A percentile compares a stretch with the other conserved stretches of the same genome.
phyloP scores from a whole-genome alignment of 2,888 invertebrate species.

The Apeira syringaria region DNA sequence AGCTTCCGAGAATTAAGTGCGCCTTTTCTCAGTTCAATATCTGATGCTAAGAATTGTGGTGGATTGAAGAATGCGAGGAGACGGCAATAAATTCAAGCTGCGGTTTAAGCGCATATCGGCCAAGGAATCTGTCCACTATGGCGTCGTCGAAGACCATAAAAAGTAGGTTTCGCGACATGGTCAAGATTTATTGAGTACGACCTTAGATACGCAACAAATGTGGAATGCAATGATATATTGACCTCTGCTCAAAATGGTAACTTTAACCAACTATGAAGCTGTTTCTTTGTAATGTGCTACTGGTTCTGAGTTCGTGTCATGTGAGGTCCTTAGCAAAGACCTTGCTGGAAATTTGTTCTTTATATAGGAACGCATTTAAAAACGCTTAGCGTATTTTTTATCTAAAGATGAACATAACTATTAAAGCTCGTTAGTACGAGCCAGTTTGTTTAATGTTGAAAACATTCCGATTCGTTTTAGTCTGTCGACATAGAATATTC shows the following conservation, averaged over 20 bases:
- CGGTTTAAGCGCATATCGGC: conserved; percentile 62
- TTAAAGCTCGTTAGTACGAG: conserved; percentile 21
- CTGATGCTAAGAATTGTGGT: conserved; percentile 43
- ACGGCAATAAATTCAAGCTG: conserved; percentile 56
- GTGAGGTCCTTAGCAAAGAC: conserved; percentile 26
- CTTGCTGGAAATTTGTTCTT: conserved; percentile 24
- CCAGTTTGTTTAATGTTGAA: conserved; percentile 18
- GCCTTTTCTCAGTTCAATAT: conserved; percentile 30
- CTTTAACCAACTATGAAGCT: too few relatives aligned
- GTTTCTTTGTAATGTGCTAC: conserved; percentile 11
- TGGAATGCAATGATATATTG: conserved; percentile 53
- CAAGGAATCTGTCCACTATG: conserved; percentile 65
- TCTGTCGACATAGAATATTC: conserved; percentile 4
- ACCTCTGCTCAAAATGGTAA: conserved; percentile 41
- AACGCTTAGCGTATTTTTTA: conserved; percentile 21
- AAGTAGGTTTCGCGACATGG: conserved; percentile 66
- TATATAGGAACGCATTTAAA: conserved; percentile 24
- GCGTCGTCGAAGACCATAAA: conserved; percentile 57
- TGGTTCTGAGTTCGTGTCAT: conserved; percentile 18
- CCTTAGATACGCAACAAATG: conserved; percentile 58
- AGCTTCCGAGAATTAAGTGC: conserved; percentile 9
- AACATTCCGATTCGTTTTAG: conserved; percentile 22
- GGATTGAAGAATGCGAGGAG: conserved; percentile 52
- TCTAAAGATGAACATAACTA: conserved; percentile 20
- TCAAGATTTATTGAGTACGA: conserved; percentile 65